Evolutionary conservation across 2,888 invertebrate species (phyloP).

Genomic region (Rotaria socialis): DNA sequence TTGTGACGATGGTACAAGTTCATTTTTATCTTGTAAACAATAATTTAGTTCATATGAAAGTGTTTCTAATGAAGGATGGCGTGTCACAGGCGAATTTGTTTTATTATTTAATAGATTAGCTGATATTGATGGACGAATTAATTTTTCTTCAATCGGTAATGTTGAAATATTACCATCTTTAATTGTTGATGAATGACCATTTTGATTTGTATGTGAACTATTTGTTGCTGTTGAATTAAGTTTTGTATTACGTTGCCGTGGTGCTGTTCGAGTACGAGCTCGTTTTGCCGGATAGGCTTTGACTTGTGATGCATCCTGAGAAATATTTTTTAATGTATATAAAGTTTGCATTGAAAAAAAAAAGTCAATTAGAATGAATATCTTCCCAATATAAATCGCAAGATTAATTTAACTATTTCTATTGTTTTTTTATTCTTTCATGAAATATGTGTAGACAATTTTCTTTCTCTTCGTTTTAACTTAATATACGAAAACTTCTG

Average conservation of each 20-base stretch:
- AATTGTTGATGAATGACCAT: not conserved
- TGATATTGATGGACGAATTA: not conserved
- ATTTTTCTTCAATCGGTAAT: slow-evolving; percentile 6
- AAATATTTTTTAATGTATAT: not conserved
- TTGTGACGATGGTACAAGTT: slow-evolving; percentile 73
- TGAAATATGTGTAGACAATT: no score
- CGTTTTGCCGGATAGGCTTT: not conserved
- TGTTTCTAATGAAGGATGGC: slow-evolving; percentile 65
- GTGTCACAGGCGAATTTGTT: not conserved
- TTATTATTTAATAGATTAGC: not conserved
- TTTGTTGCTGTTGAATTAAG: not conserved
- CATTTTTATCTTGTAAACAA: slow-evolving; percentile 82
- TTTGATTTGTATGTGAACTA: not conserved
- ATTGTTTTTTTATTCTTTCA: no score
- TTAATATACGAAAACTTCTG: no score
- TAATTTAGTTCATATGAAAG: slow-evolving; percentile 82
- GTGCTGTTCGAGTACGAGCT: not conserved
- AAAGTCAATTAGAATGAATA: no score
- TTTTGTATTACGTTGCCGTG: slow-evolving; percentile 3
- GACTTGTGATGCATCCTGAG: not conserved
- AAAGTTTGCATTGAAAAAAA: no score
- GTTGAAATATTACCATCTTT: not conserved
- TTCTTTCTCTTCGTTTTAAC: no score
- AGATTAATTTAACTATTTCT: no score
- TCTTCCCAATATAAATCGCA: no score